Conservation (phyloP, 1,140 invertebrate genomes). For the Fopius arisanus region DNA sequence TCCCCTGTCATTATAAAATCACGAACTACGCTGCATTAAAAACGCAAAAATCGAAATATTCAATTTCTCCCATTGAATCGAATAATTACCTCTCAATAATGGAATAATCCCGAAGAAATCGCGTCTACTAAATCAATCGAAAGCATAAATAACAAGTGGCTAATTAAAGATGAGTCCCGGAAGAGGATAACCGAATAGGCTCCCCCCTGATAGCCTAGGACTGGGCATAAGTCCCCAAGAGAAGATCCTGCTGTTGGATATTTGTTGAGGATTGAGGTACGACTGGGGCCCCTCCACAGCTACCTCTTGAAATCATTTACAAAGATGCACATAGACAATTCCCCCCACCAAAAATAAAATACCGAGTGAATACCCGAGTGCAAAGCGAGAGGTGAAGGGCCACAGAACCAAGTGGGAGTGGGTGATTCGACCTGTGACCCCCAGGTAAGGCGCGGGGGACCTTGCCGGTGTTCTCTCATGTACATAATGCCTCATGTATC, state of each 20-base stretch:
- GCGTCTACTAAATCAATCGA: too few relatives aligned
- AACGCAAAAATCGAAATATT: too few relatives aligned
- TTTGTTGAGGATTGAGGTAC: too few relatives aligned
- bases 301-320: neutral
- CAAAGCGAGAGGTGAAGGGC: constrained; percentile 46
- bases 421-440: constrained; percentile 63
- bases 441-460: constrained; percentile 54
- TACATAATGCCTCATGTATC: neutral
- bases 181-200: neutral
- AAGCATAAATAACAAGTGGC: too few relatives aligned
- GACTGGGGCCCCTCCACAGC: neutral
- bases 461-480: constrained; percentile 43
- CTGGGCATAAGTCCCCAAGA: neutral
- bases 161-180: neutral
- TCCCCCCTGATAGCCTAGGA: neutral
- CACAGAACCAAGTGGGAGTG: constrained; percentile 41
- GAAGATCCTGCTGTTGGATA: neutral
- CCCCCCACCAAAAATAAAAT: neutral
- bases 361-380: constrained; percentile 20
- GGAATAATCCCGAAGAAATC: too few relatives aligned
- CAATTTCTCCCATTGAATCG: too few relatives aligned
- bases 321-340: neutral
- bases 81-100: too few relatives aligned
- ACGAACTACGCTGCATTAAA: too few relatives aligned
- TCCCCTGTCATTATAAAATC: too few relatives aligned